Base-by-base conservation (phyloP, 2,113 vertebrate genomes). In the Probosciger aterrimus region DNA sequence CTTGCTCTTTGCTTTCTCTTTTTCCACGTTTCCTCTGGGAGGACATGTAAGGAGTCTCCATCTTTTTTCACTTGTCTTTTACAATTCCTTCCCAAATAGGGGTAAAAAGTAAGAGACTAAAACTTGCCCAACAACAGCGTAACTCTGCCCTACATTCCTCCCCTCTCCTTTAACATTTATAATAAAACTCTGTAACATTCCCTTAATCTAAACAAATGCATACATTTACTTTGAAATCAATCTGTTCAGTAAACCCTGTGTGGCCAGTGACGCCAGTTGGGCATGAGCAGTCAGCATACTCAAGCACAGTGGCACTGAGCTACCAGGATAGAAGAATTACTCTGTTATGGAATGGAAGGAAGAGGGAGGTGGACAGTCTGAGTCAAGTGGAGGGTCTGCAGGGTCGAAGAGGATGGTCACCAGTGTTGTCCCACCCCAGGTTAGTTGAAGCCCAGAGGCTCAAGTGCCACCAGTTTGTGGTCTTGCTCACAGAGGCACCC, bases 361-460 rank as follows among this genome's bases (percentile, higher is more conserved):
- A 89, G 44, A 82, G 27, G 25, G 11, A 86, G 6, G 13, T 15
- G 15, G 2, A 18, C 11, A 41, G 28, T 27, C 9, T 2, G 7
- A 41, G 30, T 50, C 23, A 37, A 0, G 1, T 0, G 1, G 13
- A 68, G 6, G 25, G 31, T 1, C 14, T 92, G 6, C 3, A 1
- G 14, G 13, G 25, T 80, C 22, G 1, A 4, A 27, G n/a, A 10
- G 46, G 12, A 1, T 35, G 9, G 41, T 31, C n/a, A 44, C 19
- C 20, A 5, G 2, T 23, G 6, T 31, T 49, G 5, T 86, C 39
- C 37, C 83, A 12, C 18, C 27, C 4, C 15, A 37, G 11, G 4
- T 44, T 70, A 12, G 8, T 69, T 47, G 55, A 31, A 90, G 6
- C 18, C 27, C 47, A 75, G 82, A 86, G 14, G 24, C 22, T 86